Conservation (phyloP, 2,797 vertebrate genomes). For the Momotus momota region DNA sequence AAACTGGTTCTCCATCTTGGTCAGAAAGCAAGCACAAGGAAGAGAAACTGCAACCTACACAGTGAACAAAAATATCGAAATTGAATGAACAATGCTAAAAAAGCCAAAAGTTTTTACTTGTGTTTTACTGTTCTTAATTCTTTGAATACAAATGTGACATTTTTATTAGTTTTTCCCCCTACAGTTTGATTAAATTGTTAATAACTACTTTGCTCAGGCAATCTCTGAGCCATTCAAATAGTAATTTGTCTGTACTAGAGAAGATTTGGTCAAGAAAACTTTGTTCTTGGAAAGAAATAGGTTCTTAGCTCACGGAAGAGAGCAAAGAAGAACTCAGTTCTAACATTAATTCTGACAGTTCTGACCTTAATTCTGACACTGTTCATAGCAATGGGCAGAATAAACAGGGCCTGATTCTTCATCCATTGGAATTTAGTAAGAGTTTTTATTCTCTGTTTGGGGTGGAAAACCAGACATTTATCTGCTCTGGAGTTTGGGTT, state of each 20-base stretch:
- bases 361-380: not conserved
- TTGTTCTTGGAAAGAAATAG: not conserved
- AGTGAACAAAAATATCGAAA: not conserved
- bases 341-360: not conserved
- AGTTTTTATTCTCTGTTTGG: not conserved
- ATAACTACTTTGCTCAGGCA: conserved; percentile 4
- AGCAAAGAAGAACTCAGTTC: not conserved
- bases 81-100: not conserved
- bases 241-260: conserved; percentile 21
- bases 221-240: not conserved
- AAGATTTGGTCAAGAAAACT: not conserved
- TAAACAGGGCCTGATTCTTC: not conserved
- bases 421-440: not conserved
- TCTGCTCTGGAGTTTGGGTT: not conserved
- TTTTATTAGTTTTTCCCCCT: conserved; percentile 12
- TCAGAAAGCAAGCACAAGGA: not conserved
- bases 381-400: not conserved
- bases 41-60: not conserved
- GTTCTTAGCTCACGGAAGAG: not conserved
- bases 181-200: conserved; percentile 40
- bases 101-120: not conserved
- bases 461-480: not conserved
- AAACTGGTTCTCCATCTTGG: conserved; percentile 5
- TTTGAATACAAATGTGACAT: conserved; percentile 21
- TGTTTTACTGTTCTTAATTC: conserved; percentile 27